A percentile compares a stretch with the other conserved stretches of the same genome.
Evolutionary conservation across 2,888 invertebrate genomes (phyloP).

Genomic region (Sinhomidia bicolor): DNA sequence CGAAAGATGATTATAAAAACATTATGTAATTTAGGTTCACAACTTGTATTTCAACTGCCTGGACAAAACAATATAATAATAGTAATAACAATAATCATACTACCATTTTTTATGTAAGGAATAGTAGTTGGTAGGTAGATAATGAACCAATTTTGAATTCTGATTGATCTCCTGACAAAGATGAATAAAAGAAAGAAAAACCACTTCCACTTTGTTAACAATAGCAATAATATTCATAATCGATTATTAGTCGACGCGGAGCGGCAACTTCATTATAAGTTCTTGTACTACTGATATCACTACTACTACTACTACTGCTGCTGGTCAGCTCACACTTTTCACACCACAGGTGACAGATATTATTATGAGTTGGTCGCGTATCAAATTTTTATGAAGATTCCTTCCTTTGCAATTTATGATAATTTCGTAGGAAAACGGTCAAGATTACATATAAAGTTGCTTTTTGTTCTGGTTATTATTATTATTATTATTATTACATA

Average conservation of each 20-base stretch:
- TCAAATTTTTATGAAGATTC: background rate
- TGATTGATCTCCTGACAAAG: background rate
- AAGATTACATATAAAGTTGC: no score
- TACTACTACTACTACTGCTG: background rate
- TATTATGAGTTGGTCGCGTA: background rate
- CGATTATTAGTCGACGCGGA: constrained; percentile 19
- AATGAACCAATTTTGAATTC: constrained; percentile 40
- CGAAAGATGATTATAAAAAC: background rate
- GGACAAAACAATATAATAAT: background rate
- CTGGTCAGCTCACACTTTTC: constrained; percentile 39
- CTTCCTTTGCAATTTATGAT: background rate
- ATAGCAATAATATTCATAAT: constrained; percentile 43
- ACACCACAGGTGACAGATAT: constrained; percentile 48
- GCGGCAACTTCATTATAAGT: background rate
- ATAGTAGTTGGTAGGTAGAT: constrained; percentile 34
- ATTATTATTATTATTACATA: background rate
- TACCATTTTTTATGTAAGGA: no score
- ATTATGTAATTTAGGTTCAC: background rate
- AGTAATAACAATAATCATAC: no score
- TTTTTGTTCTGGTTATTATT: background rate
- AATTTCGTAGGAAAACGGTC: background rate
- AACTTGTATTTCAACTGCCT: constrained; percentile 22
- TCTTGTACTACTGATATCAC: no score
- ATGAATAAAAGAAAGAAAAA: background rate
- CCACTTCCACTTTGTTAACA: constrained; percentile 15